Conservation (phyloP, 2,888 invertebrate genomes). For the Biston stratarius region DNA sequence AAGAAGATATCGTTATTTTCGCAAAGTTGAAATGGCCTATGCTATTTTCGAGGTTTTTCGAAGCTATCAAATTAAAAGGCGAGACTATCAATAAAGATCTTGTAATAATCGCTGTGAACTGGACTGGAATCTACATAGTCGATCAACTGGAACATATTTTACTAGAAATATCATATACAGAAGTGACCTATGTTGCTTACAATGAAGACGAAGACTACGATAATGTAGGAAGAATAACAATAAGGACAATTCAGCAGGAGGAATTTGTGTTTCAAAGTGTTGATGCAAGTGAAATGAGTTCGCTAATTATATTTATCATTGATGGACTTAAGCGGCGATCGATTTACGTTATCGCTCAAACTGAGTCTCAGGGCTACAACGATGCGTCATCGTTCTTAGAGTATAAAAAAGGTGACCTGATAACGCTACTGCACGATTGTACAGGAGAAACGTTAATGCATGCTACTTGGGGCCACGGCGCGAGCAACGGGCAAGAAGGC, state of each 20-base stretch:
- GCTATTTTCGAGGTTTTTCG: constrained; percentile 97
- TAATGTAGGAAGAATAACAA: constrained; percentile 88
- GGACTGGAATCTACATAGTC: constrained; percentile 96
- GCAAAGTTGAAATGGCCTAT: constrained; percentile 97
- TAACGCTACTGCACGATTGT: constrained; percentile 91
- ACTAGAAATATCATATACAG: constrained; percentile 94
- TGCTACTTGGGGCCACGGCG: constrained; percentile 90
- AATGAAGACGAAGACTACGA: constrained; percentile 80
- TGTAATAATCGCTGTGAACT: constrained; percentile 97
- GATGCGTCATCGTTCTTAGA: constrained; percentile 86
- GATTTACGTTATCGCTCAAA: constrained; percentile 92
- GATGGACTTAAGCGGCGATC: constrained; percentile 95
- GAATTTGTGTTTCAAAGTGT: constrained; percentile 96
- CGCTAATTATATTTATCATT: constrained; percentile 93
- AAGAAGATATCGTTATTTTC: constrained; percentile 96
- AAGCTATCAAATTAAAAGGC: constrained; percentile 92
- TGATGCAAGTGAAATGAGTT: constrained; percentile 94
- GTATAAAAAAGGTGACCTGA: constrained; percentile 92
- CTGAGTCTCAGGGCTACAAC: constrained; percentile 85
- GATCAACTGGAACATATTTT: constrained; percentile 97
- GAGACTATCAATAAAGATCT: constrained; percentile 89
- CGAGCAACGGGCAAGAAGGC: constrained; percentile 90
- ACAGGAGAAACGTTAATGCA: constrained; percentile 92
- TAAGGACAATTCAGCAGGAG: constrained; percentile 94
- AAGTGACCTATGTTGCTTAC: constrained; percentile 92